These are phyloP conservation scores for Paratilapia polleni DNA, from an alignment of 2,113 vertebrate genomes.

Conservation along the genomic window DNA sequence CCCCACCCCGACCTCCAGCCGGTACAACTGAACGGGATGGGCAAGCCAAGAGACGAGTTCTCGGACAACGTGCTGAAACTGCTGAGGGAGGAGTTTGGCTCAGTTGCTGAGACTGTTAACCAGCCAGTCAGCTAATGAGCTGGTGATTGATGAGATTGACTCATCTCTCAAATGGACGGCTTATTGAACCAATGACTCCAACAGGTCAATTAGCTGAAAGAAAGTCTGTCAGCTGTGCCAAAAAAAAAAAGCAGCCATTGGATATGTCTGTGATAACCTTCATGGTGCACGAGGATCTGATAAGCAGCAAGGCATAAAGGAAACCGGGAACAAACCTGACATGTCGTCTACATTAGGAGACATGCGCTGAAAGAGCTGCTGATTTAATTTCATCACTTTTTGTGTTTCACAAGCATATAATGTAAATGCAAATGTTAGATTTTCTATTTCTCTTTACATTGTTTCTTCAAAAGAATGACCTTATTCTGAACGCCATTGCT, in stretches of 20 bases:
- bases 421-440: background rate
- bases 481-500: background rate
- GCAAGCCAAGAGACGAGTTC: constrained; percentile 75
- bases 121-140: constrained; percentile 4
- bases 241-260: constrained; percentile 12
- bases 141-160: background rate
- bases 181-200: constrained; percentile 1
- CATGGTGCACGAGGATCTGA: constrained; percentile 10
- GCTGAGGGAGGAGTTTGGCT: constrained; percentile 76
- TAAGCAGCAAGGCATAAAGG: constrained; percentile 15
- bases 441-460: background rate
- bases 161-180: background rate
- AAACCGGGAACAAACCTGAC: background rate
- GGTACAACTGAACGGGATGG: constrained; percentile 69
- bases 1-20: constrained; percentile 83
- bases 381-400: background rate
- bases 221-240: constrained; percentile 17
- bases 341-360: background rate
- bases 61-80: constrained; percentile 84
- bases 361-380: background rate
- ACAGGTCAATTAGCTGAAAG: background rate
- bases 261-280: constrained; percentile 25
- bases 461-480: constrained; percentile 2
- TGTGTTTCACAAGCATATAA: background rate
- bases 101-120: background rate